phyloP scores from a whole-genome alignment of 2,797 vertebrate genomes.

The Catostomus latipinnis region DNA sequence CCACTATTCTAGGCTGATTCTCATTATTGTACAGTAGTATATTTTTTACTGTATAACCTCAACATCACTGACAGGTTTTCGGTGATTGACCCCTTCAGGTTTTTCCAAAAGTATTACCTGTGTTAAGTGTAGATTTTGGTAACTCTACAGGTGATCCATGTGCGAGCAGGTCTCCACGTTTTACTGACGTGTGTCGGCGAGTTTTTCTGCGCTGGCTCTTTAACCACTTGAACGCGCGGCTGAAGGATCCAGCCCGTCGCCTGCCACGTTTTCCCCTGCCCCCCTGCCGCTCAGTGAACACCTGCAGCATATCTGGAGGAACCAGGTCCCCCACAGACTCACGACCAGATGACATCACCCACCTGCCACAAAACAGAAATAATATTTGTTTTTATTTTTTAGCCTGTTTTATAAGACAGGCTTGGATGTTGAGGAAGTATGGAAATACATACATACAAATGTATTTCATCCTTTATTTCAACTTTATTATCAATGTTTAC shows the following conservation, averaged over 20 bases:
- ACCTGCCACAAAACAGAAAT: slow-evolving; percentile 56
- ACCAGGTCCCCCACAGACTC: slow-evolving; percentile 79
- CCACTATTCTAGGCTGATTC: too few species aligned
- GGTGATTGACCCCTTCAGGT: too few species aligned
- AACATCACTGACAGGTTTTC: too few species aligned
- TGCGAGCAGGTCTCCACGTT: slow-evolving; percentile 64
- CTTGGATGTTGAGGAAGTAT: too few species aligned
- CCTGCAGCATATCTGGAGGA: slow-evolving; percentile 78
- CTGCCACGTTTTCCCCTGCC: slow-evolving; percentile 73
- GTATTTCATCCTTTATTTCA: too few species aligned
- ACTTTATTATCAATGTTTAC: too few species aligned
- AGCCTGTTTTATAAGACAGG: too few species aligned
- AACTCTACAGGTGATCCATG: slow-evolving; percentile 63
- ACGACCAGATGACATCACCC: slow-evolving; percentile 76
- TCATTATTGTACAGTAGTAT: too few species aligned
- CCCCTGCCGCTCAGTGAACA: slow-evolving; percentile 73
- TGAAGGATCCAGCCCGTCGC: slow-evolving; percentile 80
- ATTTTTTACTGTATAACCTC: too few species aligned
- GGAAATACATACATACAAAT: too few species aligned
- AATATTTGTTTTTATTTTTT: too few species aligned
- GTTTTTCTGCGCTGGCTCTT: slow-evolving; percentile 83
- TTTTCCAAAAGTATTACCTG: slow-evolving; percentile 50
- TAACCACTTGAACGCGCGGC: slow-evolving; percentile 88
- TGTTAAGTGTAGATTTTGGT: slow-evolving; percentile 50
- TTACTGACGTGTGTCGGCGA: slow-evolving; percentile 38